These are phyloP conservation scores for Volucella zonaria DNA, from an alignment of 2,888 invertebrate species.

Conservation along the genomic window DNA sequence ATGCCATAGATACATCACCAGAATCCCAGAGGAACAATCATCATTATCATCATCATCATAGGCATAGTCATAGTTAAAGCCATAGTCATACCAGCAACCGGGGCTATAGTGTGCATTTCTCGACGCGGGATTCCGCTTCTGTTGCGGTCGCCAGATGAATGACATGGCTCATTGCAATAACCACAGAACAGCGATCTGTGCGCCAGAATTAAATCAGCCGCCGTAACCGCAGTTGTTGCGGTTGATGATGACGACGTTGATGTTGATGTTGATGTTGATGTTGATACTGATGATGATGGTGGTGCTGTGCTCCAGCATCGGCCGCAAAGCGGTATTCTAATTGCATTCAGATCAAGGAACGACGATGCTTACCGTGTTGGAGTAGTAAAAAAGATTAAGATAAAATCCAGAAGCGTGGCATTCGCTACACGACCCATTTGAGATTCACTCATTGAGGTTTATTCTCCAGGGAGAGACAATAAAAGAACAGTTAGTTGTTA, in stretches of 20 bases:
- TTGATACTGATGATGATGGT: neutral
- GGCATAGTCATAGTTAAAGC: neutral
- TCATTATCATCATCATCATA: constrained; percentile 40
- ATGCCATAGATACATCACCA: constrained; percentile 55
- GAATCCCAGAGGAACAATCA: constrained; percentile 47
- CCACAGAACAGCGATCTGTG: constrained; percentile 64
- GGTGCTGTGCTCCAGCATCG: constrained; percentile 4
- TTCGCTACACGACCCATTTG: constrained; percentile 54
- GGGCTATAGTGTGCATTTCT: neutral
- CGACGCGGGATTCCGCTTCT: constrained; percentile 28
- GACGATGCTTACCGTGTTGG: constrained; percentile 1
- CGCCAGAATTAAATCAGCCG: constrained; percentile 66
- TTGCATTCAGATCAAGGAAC: constrained; percentile 56
- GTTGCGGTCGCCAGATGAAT: constrained; percentile 60
- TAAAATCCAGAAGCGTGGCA: constrained; percentile 56
- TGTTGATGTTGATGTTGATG: constrained; percentile 9
- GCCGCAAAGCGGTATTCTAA: constrained; percentile 44
- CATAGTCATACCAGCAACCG: neutral
- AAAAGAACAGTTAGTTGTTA: constrained; percentile 60
- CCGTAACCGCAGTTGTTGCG: constrained; percentile 36
- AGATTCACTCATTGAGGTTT: constrained; percentile 45
- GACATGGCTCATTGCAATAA: constrained; percentile 71
- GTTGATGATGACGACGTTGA: neutral
- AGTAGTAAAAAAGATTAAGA: neutral
- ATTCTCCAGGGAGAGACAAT: constrained; percentile 54